phyloP scores from a whole-genome alignment of 2,888 invertebrate species.

The Neoaliturus tenellus region DNA sequence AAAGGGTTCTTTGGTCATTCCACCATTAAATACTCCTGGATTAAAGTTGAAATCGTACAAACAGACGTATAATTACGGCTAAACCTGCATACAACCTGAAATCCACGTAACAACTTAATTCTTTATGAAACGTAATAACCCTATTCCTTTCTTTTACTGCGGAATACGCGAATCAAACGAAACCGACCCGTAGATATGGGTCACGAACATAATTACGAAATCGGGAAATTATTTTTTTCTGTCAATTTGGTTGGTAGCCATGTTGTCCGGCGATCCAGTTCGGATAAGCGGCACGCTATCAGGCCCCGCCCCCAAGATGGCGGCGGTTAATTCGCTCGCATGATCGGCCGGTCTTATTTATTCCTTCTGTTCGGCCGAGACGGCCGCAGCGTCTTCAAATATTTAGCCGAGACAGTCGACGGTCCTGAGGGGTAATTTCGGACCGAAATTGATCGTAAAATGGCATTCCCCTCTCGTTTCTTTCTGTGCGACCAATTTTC shows the following conservation, averaged over 20 bases:
- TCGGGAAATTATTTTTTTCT: conserved; percentile 25
- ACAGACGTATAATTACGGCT: not conserved
- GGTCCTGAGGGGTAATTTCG: conserved; percentile 16
- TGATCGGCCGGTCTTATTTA: not conserved
- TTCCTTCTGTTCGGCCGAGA: not conserved
- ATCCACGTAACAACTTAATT: not conserved
- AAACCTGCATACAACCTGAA: not conserved
- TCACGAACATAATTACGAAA: conserved; percentile 20
- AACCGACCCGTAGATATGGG: not conserved
- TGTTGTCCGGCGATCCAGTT: conserved; percentile 33
- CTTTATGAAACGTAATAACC: conserved; percentile 6
- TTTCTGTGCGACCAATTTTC: conserved; percentile 27
- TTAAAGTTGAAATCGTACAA: too few species aligned
- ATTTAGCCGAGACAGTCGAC: conserved; percentile 25
- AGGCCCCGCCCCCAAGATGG: conserved; percentile 36
- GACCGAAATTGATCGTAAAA: conserved; percentile 29
- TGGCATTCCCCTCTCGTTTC: conserved; percentile 21
- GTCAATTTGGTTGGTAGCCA: conserved; percentile 33
- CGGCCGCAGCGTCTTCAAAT: not conserved
- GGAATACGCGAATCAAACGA: conserved; percentile 11
- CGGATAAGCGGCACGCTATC: conserved; percentile 40
- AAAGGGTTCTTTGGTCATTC: too few species aligned
- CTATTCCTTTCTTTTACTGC: not conserved
- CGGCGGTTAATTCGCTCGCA: conserved; percentile 20
- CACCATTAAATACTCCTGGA: too few species aligned